A percentile compares a stretch with the other conserved stretches of the same genome.
phyloP scores from a whole-genome alignment of 2,113 vertebrate genomes.

The Tympanuchus pallidicinctus region DNA sequence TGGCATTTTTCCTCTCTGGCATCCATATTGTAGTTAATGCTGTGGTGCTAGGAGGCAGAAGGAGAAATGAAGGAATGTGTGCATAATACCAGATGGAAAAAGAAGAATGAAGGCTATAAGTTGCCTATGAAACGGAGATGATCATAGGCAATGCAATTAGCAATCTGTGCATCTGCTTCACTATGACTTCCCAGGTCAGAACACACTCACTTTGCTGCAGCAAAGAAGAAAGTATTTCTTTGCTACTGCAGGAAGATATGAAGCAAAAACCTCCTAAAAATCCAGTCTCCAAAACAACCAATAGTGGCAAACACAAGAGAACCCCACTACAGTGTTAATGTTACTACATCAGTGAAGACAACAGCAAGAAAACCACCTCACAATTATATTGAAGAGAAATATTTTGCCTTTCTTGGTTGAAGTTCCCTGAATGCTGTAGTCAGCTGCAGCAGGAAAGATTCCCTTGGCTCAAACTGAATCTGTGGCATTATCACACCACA shows the following conservation, averaged over 20 bases:
- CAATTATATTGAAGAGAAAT: not conserved
- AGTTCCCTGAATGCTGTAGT: not conserved
- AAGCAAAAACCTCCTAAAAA: not conserved
- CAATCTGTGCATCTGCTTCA: conserved; percentile 44
- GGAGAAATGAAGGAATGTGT: not conserved
- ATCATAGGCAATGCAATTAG: not conserved
- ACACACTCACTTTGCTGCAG: not conserved
- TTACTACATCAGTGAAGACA: not conserved
- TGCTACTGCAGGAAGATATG: not conserved
- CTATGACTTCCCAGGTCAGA: conserved; percentile 11
- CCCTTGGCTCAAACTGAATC: not conserved
- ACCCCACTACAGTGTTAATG: fast-evolving
- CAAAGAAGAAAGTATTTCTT: not conserved
- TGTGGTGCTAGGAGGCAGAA: not conserved
- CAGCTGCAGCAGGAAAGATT: not conserved
- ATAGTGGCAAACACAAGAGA: not conserved
- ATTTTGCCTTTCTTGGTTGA: not conserved
- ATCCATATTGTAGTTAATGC: not conserved
- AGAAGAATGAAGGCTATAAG: not conserved
- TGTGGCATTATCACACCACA: not conserved
- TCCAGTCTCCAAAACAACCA: not conserved
- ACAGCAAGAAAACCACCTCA: not conserved
- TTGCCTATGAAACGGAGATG: not conserved
- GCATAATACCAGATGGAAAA: conserved; percentile 18
- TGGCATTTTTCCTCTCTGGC: not conserved